Percentiles rank a stretch among this genome's conserved stretches.
Conservation (phyloP, 1,140 invertebrate genomes). For the Trachymyrmex septentrionalis region DNA sequence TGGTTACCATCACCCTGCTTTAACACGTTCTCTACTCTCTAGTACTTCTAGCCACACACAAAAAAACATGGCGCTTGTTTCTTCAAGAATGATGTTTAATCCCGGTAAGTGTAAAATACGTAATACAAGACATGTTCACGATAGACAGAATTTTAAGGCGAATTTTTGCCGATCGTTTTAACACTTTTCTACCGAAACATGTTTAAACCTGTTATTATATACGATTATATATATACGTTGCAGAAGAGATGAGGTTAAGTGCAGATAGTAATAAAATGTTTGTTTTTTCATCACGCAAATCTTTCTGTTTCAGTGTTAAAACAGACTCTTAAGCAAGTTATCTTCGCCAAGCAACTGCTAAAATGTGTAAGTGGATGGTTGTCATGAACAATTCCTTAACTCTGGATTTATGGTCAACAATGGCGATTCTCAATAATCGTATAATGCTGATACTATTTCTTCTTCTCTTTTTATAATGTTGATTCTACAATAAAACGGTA, state of each 20-base stretch:
- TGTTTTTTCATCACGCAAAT: background rate
- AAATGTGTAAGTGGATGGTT: conserved; percentile 80
- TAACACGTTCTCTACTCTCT: no score
- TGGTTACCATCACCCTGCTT: no score
- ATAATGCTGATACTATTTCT: background rate
- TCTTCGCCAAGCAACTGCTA: conserved; percentile 73
- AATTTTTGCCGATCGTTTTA: background rate
- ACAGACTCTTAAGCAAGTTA: conserved; percentile 75
- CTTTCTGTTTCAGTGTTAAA: conserved; percentile 78
- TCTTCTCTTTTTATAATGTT: no score
- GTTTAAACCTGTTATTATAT: no score
- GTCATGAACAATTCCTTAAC: background rate
- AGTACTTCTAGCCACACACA: no score
- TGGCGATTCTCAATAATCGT: background rate
- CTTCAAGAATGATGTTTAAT: conserved; percentile 79
- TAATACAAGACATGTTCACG: background rate
- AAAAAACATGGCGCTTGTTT: conserved; percentile 80
- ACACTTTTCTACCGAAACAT: background rate
- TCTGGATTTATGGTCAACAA: background rate
- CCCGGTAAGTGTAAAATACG: conserved; percentile 78
- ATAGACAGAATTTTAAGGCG: background rate
- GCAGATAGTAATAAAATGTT: background rate
- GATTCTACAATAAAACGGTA: no score
- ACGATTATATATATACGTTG: rapidly evolving
- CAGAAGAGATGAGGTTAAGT: background rate